These are phyloP conservation scores for Colostygia pectinataria DNA, from an alignment of 2,888 invertebrate species.

Conservation along the genomic window DNA sequence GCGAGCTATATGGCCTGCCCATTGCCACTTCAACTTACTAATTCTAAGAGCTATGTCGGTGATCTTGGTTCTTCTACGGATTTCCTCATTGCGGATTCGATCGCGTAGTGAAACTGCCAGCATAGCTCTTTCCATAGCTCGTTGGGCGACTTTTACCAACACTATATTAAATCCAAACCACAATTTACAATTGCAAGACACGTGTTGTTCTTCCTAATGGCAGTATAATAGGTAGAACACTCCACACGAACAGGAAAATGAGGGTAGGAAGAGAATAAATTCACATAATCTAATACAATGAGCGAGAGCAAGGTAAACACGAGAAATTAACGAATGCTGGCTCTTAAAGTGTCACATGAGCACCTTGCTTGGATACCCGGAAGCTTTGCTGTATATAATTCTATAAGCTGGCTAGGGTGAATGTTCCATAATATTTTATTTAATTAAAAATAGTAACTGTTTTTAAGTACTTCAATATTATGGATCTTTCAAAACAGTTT, in stretches of 20 bases:
- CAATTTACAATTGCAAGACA: constrained; percentile 11
- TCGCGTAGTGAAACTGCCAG: too few species aligned
- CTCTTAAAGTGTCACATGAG: constrained; percentile 24
- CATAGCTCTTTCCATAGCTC: too few species aligned
- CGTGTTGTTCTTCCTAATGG: constrained; percentile 24
- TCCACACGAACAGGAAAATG: constrained; percentile 35
- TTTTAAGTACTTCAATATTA: too few species aligned
- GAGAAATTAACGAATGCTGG: constrained; percentile 62
- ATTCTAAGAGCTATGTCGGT: too few species aligned
- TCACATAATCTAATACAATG: constrained; percentile 64
- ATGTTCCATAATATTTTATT: not conserved
- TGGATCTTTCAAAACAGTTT: too few species aligned
- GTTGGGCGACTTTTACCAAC: too few species aligned
- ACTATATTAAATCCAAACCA: constrained; percentile 1
- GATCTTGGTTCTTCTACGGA: too few species aligned
- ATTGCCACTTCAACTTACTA: too few species aligned
- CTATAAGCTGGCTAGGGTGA: constrained; percentile 2
- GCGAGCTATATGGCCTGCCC: too few species aligned
- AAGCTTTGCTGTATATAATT: constrained; percentile 10
- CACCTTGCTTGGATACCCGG: constrained; percentile 4
- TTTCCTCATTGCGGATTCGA: too few species aligned
- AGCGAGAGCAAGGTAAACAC: constrained; percentile 60
- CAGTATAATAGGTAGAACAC: constrained; percentile 23
- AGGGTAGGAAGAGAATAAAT: constrained; percentile 56
- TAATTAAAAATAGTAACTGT: not conserved